A percentile compares a stretch with the other conserved stretches of the same genome.
phyloP scores from a whole-genome alignment of 1,140 invertebrate species.

The Drosophila guanche region DNA sequence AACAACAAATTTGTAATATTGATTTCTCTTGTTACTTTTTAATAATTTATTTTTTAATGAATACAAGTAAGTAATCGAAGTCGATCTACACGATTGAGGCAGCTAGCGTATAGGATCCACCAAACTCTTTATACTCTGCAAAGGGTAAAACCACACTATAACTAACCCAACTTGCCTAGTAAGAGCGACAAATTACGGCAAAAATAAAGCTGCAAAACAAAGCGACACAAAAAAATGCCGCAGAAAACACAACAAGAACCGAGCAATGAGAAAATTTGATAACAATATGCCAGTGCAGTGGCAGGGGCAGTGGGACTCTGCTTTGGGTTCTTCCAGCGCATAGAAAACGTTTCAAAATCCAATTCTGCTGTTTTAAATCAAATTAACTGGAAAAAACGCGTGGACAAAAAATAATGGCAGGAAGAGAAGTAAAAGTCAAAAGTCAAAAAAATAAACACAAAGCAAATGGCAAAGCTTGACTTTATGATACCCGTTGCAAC shows the following conservation, averaged over 20 bases:
- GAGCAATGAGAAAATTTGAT: conserved; percentile 39
- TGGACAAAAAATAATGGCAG: not conserved
- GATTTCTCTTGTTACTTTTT: too few species aligned
- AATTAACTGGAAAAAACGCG: conserved; percentile 47
- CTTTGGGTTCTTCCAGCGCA: conserved; percentile 10
- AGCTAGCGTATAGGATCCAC: too few species aligned
- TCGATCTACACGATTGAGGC: too few species aligned
- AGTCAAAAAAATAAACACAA: not conserved
- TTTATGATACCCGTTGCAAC: too few species aligned
- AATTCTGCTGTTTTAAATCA: conserved; percentile 50
- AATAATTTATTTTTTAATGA: too few species aligned
- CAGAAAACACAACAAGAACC: conserved; percentile 34
- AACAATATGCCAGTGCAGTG: conserved; percentile 12
- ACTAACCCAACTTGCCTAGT: conserved; percentile 53
- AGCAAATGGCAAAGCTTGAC: too few species aligned
- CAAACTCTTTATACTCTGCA: not conserved
- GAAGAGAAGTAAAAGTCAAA: not conserved
- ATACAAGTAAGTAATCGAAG: too few species aligned
- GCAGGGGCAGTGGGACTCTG: not conserved
- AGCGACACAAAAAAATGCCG: conserved; percentile 54
- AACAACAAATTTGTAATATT: too few species aligned
- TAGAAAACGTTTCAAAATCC: conserved; percentile 40
- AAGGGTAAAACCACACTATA: conserved; percentile 1
- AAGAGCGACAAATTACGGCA: conserved; percentile 56
- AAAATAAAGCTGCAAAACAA: conserved; percentile 47